These are phyloP conservation scores for Hemichromis elongatus DNA, from an alignment of 2,113 vertebrate genomes.

Conservation along the genomic window DNA sequence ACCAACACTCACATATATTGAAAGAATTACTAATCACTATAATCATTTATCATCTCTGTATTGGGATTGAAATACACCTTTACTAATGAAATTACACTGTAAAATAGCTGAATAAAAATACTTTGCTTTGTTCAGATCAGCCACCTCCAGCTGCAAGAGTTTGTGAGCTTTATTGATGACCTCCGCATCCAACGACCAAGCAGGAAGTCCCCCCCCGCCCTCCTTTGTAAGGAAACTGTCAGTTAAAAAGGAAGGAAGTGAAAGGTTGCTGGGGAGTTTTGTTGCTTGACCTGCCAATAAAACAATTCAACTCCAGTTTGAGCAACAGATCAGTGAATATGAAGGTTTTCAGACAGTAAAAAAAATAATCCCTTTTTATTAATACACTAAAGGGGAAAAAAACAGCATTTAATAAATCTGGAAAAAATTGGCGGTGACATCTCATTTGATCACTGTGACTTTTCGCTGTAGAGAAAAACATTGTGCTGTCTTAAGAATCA, in stretches of 20 bases:
- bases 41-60: neutral
- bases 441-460: fast-evolving
- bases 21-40: neutral
- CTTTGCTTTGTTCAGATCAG: neutral
- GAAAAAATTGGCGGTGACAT: fast-evolving
- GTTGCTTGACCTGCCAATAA: neutral
- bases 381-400: neutral
- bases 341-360: neutral
- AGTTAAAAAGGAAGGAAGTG: neutral
- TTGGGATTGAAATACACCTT: neutral
- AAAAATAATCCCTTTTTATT: too few relatives aligned
- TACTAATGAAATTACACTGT: neutral
- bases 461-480: neutral
- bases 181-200: neutral
- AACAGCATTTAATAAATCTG: neutral
- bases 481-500: fast-evolving
- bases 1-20: neutral
- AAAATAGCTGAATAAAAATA: neutral
- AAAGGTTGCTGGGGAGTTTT: neutral
- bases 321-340: neutral
- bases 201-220: neutral
- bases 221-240: neutral
- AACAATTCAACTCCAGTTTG: neutral
- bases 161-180: neutral
- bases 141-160: neutral